Evolutionary conservation across 2,888 invertebrate genomes (phyloP), one percentile per base, ranked within the genome.

Genomic region (Acronicta leporina): DNA sequence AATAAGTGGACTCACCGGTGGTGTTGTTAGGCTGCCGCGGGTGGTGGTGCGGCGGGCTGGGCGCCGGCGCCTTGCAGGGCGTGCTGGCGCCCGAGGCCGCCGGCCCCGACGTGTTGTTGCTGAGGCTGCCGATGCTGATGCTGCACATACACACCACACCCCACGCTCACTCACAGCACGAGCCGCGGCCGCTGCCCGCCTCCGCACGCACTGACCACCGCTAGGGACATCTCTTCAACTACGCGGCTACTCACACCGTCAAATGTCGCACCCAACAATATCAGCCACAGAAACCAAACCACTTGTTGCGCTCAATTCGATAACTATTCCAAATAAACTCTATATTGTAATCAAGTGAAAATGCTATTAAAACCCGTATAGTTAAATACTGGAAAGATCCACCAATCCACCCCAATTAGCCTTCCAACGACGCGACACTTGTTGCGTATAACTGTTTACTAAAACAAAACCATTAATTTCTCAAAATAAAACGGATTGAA

Each of bases 111-210:
- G 62, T 61, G 66, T 40, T 82, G 76, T 85, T 88, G 90, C 87
- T 91, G 83, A 91, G 82, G 86, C 92, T 92, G 89, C 77, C n/a
- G n/a, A n/a, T n/a, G n/a, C n/a, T 91, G 83, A 91, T 82, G 86
- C 92, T 92, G 89, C 77, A 70, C 76, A 80, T 67, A 79, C 59
- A 59, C 40, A 53, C 30, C 59, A 30, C 20, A 20, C 2, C 35
- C 0, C 35, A 11, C 35, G 5, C 35, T 35, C 35, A 35, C 42
- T 56, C n/a, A n/a, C n/a, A n/a, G n/a, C n/a, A n/a, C n/a, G n/a
- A n/a, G 38, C 53, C 20, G 27, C 40, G 44, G 53, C 38, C 42
- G 27, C 50, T 40, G 14, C 41, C 25, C n/a, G 8, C 15, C 40
- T 14, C 42, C 7, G 1, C 5, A 20, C 14, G 25, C 20, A n/a